phyloP scores from a whole-genome alignment of 2,113 vertebrate species.

The Theristicus caerulescens region DNA sequence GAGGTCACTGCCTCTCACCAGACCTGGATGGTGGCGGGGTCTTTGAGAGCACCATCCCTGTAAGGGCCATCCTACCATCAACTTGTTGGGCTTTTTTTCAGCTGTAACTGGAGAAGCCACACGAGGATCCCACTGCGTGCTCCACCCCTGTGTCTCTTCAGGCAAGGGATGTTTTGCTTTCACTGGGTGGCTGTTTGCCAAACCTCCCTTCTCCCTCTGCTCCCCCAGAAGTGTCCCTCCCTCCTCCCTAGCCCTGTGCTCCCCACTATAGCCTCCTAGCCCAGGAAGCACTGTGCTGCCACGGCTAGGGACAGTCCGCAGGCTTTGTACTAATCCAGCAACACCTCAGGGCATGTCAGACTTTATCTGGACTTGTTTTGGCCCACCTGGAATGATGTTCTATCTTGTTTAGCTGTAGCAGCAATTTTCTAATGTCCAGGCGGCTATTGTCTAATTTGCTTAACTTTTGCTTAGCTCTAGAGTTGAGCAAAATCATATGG shows the following conservation, averaged over 20 bases:
- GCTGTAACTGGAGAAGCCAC: neutral
- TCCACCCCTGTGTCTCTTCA: neutral
- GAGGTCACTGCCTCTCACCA: neutral
- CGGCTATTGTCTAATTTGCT: neutral
- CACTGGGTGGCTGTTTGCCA: neutral
- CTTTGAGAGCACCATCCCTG: neutral
- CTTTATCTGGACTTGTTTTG: neutral
- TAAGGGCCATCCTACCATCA: neutral
- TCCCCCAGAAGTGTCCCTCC: neutral
- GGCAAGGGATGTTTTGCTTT: neutral
- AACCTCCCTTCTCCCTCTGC: neutral
- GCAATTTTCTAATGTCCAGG: neutral
- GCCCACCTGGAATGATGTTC: neutral
- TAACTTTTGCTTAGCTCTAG: neutral
- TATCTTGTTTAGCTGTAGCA: neutral
- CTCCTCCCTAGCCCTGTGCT: neutral
- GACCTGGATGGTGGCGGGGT: neutral
- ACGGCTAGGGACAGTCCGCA: no score
- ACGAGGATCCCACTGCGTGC: neutral
- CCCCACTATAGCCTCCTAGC: neutral
- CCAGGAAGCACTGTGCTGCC: neutral
- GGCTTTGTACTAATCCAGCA: neutral
- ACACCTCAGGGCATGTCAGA: neutral
- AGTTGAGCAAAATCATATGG: neutral
- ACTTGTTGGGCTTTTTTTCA: neutral